Percentiles rank a stretch among this genome's conserved stretches.
Evolutionary conservation across 2,888 invertebrate species (phyloP).

Genomic region (Bellardia bayeri): DNA sequence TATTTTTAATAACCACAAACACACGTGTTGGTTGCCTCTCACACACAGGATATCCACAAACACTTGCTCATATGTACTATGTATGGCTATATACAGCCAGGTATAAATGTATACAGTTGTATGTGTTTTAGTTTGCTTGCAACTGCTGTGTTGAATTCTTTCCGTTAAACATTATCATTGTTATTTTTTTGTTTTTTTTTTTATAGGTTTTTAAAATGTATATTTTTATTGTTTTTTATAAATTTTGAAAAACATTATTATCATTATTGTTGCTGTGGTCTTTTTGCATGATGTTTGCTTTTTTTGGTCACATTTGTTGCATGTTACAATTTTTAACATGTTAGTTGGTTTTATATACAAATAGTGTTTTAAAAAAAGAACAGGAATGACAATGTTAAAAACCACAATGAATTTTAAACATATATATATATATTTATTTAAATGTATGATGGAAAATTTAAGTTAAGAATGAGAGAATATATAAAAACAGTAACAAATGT

Average conservation of each 20-base stretch:
- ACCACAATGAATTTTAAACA: not conserved
- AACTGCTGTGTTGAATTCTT: not conserved
- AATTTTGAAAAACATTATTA: slow-evolving; percentile 19
- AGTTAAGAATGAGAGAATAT: not conserved
- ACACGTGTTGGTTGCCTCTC: slow-evolving; percentile 50
- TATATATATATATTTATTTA: not conserved
- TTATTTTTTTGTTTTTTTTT: not conserved
- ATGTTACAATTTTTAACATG: slow-evolving; percentile 6
- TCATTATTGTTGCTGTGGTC: slow-evolving; percentile 9
- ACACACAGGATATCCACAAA: not conserved
- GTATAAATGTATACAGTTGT: not conserved
- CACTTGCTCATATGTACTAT: not conserved
- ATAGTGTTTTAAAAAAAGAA: not conserved
- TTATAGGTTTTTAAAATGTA: not conserved
- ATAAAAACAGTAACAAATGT: no score
- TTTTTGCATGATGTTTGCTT: slow-evolving; percentile 7
- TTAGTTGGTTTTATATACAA: no score
- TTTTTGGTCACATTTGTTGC: slow-evolving; percentile 46
- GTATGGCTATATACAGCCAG: not conserved
- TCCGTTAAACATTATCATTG: not conserved
- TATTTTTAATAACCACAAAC: slow-evolving; percentile 68
- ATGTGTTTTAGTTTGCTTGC: not conserved
- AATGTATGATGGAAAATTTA: not conserved
- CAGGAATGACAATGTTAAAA: not conserved
- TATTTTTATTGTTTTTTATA: not conserved